A percentile compares a stretch with the other conserved stretches of the same genome.
Evolutionary conservation across 35 echinoderm and acorn worm genomes (phyloP).

Genomic region (Holothuria glaberrima): DNA sequence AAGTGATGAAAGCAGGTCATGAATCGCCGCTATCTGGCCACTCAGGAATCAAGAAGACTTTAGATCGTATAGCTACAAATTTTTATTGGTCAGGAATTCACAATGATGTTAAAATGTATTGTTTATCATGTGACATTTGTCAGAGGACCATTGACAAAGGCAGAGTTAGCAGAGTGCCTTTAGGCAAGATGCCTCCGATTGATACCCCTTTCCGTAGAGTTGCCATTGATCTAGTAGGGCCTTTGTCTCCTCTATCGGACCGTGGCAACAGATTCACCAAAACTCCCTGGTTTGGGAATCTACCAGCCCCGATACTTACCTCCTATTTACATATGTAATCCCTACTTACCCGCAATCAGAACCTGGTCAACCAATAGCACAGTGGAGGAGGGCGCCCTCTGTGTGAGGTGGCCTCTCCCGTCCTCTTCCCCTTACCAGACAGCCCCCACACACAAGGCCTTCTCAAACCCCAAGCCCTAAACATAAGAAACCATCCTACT

Average conservation of each 20-base stretch:
- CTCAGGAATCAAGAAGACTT: background rate
- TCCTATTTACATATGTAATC: too few relatives aligned
- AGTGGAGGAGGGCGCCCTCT: too few relatives aligned
- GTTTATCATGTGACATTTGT: constrained; percentile 38
- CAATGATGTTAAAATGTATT: background rate
- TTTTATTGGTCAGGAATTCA: background rate
- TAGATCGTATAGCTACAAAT: background rate
- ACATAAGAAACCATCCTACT: too few relatives aligned
- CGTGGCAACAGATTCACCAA: constrained; percentile 17
- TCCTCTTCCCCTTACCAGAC: too few relatives aligned
- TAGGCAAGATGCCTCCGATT: constrained; percentile 32
- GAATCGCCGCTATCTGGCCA: background rate
- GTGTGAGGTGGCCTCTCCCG: too few relatives aligned
- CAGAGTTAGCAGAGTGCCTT: background rate
- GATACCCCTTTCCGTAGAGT: constrained; percentile 36
- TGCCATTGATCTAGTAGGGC: constrained; percentile 26
- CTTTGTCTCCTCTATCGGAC: constrained; percentile 12
- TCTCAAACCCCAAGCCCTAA: too few relatives aligned
- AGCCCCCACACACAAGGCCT: too few relatives aligned
- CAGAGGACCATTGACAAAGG: constrained; percentile 25
- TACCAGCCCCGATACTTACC: too few relatives aligned
- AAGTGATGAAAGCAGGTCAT: constrained; percentile 26
- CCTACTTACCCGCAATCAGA: too few relatives aligned
- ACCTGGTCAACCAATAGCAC: too few relatives aligned
- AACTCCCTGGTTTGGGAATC: too few relatives aligned